Percentiles rank a stretch among this genome's conserved stretches.
These are phyloP conservation scores for Abramis brama DNA, from an alignment of 2,113 vertebrate species.

Conservation along the genomic window DNA sequence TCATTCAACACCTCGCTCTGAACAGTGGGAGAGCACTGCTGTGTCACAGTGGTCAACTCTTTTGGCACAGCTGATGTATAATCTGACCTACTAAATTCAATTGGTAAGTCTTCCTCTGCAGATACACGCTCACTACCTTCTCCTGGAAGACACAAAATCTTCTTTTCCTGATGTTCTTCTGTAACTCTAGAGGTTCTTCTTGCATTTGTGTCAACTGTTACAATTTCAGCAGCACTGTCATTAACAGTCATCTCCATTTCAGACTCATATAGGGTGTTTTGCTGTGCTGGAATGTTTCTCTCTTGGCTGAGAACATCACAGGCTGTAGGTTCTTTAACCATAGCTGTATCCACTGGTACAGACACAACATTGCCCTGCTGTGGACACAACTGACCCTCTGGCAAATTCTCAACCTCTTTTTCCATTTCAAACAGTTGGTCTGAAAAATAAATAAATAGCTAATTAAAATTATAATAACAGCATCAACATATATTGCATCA, in stretches of 20 bases:
- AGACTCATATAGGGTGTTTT: constrained; percentile 62
- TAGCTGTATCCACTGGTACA: not conserved
- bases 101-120: not conserved
- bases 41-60: not conserved
- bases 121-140: not conserved
- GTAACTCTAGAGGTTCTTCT: constrained; percentile 48
- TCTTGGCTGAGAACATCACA: constrained; percentile 22
- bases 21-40: not conserved
- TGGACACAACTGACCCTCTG: not conserved
- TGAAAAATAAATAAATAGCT: constrained; percentile 8
- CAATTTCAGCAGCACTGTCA: constrained; percentile 60
- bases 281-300: constrained; percentile 23
- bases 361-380: not conserved
- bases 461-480: not conserved
- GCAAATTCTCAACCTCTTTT: not conserved
- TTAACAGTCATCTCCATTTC: constrained; percentile 73
- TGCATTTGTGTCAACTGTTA: constrained; percentile 64
- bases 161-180: constrained; percentile 26
- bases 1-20: not conserved
- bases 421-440: constrained; percentile 21
- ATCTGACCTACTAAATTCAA: not conserved
- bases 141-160: not conserved
- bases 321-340: constrained; percentile 2
- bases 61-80: not conserved
- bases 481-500: too few species aligned